Percentiles rank a stretch among this genome's conserved stretches.
Conservation (phyloP, 2,797 vertebrate species). For the Sus cebifrons region DNA sequence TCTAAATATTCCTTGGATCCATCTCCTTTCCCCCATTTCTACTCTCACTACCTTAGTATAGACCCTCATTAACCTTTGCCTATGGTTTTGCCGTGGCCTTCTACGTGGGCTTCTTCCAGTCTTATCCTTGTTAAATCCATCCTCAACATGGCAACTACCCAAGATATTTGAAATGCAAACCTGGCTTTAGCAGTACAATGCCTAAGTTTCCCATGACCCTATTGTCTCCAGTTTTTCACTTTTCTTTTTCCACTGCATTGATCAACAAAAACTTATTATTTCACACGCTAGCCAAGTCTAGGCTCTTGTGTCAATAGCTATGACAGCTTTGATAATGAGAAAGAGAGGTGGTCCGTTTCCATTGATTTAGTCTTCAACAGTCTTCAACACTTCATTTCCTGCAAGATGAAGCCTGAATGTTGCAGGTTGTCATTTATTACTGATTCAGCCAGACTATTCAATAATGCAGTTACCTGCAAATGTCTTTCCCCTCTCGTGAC, state of each 20-base stretch:
- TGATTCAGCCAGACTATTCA: neutral
- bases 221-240: neutral
- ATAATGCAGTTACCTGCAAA: neutral
- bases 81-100: constrained; percentile 14
- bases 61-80: neutral
- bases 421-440: neutral
- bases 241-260: neutral
- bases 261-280: constrained; percentile 26
- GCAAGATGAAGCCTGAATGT: neutral
- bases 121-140: neutral
- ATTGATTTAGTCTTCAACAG: neutral
- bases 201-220: neutral
- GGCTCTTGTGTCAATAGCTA: neutral
- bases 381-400: constrained; percentile 52
- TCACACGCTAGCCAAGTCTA: neutral
- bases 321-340: neutral
- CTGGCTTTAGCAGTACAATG: neutral
- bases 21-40: neutral
- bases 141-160: neutral
- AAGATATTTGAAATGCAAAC: neutral
- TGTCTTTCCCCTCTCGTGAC: neutral
- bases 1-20: neutral
- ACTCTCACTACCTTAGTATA: neutral
- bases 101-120: neutral
- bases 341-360: neutral